phyloP scores from a whole-genome alignment of 1,140 invertebrate species.

The Cyphomyrmex costatus region DNA sequence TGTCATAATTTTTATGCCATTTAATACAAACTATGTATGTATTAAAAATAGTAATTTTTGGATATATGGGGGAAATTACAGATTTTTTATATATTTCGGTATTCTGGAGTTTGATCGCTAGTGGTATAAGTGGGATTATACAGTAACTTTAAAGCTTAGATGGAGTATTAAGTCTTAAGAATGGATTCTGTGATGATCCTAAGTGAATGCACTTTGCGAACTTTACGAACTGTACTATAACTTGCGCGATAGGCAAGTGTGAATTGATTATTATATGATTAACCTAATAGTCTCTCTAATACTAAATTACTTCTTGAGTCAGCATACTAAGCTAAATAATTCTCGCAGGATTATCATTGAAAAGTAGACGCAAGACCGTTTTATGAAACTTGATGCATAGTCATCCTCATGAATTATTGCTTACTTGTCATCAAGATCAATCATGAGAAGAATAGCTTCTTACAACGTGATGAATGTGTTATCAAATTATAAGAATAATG shows the following conservation, averaged over 20 bases:
- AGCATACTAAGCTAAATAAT: neutral
- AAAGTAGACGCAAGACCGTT: neutral
- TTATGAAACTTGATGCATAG: neutral
- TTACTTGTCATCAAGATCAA: neutral
- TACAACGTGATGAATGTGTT: constrained; percentile 6
- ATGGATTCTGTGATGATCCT: constrained; percentile 62
- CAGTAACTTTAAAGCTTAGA: constrained; percentile 67
- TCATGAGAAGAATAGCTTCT: neutral
- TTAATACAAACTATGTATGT: neutral
- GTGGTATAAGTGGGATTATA: constrained; percentile 55
- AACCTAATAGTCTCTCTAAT: neutral
- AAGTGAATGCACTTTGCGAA: constrained; percentile 66
- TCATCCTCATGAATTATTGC: neutral
- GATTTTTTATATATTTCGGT: constrained; percentile 45
- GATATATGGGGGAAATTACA: neutral
- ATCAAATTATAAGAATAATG: neutral
- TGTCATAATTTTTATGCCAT: no score
- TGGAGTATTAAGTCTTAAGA: constrained; percentile 56
- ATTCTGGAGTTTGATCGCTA: constrained; percentile 43
- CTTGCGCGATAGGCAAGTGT: constrained; percentile 17
- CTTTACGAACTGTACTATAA: constrained; percentile 27
- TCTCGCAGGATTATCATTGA: neutral
- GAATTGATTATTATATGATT: constrained; percentile 43
- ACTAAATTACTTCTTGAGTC: neutral
- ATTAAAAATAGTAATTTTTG: constrained; percentile 19